Conservation (phyloP, 2,888 invertebrate genomes). For the Punctoribates punctum region DNA sequence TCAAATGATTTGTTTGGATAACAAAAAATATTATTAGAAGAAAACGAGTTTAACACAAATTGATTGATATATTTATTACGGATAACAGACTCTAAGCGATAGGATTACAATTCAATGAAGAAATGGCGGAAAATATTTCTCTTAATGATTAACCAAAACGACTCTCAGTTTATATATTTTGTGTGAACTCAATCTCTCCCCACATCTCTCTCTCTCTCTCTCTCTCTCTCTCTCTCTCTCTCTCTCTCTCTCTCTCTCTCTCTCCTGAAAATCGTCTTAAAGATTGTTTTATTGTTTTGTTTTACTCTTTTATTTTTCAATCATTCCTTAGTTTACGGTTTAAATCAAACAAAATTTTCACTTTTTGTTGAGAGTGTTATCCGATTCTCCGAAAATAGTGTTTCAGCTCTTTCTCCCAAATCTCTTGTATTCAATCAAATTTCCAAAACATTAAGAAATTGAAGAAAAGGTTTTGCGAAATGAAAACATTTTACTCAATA, state of each 20-base stretch:
- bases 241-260: background rate
- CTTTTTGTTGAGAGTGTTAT: background rate
- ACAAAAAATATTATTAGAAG: background rate
- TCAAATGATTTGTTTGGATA: background rate
- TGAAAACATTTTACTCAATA: too few species aligned
- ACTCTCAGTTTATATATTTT: too few species aligned
- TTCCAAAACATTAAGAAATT: background rate
- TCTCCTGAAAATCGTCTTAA: background rate
- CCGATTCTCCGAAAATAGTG: background rate
- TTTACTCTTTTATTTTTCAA: background rate
- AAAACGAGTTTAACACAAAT: slow-evolving; percentile 21
- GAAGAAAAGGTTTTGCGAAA: too few species aligned
- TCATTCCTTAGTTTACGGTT: background rate
- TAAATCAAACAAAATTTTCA: background rate
- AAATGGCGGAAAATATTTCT: background rate
- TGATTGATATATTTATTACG: slow-evolving; percentile 23
- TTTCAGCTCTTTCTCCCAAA: background rate
- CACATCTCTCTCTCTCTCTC: background rate
- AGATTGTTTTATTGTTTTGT: slow-evolving; percentile 10
- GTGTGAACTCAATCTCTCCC: too few species aligned
- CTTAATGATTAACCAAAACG: background rate
- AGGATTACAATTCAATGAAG: background rate
- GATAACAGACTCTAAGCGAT: background rate
- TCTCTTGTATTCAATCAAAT: background rate
- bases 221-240: background rate